Evolutionary conservation across 2,113 vertebrate species (phyloP).

Genomic region (Centropristis striata): DNA sequence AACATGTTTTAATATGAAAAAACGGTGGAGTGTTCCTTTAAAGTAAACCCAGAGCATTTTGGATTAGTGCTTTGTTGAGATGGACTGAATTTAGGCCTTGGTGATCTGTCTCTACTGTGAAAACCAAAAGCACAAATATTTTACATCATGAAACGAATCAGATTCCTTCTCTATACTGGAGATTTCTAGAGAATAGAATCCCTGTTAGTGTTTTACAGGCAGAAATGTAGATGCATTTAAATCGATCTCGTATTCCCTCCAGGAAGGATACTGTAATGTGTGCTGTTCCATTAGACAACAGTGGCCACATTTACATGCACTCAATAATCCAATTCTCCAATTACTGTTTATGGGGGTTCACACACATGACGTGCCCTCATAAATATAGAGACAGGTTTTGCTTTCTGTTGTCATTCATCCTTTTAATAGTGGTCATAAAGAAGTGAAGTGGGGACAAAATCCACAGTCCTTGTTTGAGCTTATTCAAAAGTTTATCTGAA

Average conservation of each 20-base stretch:
- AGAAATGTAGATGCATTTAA: not conserved
- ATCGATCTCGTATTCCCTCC: conserved; percentile 1
- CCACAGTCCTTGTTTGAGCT: too few species aligned
- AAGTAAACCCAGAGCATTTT: not conserved
- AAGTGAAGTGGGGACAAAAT: not conserved
- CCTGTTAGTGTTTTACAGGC: not conserved
- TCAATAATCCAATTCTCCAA: conserved; percentile 4
- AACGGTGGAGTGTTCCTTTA: too few species aligned
- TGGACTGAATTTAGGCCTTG: too few species aligned
- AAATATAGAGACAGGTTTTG: not conserved
- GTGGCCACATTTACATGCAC: not conserved
- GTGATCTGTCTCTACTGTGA: not conserved
- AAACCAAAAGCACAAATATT: not conserved
- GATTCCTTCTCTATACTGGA: not conserved
- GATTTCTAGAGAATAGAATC: not conserved
- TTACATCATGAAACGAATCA: not conserved
- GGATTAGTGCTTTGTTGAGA: not conserved
- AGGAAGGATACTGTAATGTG: not conserved
- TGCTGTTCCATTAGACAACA: conserved; percentile 11
- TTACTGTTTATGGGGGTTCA: conserved; percentile 2
- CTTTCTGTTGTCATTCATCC: not conserved
- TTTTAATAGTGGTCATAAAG: not conserved
- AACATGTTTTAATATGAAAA: too few species aligned
- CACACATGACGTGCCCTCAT: too few species aligned
- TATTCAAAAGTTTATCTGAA: not conserved